Evolutionary conservation across 2,113 vertebrate species (phyloP).

Genomic region (Lamprologus callipterus): DNA sequence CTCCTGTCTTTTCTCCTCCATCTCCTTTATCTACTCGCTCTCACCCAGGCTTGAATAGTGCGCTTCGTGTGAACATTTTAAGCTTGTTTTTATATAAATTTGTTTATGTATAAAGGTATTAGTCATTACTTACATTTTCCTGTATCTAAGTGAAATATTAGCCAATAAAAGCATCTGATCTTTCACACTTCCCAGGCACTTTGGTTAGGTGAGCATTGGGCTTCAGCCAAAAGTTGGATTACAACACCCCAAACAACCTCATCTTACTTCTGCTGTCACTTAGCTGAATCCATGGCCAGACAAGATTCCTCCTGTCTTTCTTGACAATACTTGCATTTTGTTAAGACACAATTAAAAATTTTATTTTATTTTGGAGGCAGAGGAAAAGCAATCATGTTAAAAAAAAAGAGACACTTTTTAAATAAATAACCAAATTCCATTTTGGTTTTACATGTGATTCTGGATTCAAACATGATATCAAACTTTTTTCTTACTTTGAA

Average conservation of each 20-base stretch:
- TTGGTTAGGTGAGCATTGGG: constrained; percentile 71
- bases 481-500: neutral
- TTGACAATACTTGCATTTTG: neutral
- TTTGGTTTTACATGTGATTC: neutral
- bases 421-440: neutral
- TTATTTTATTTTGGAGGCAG: neutral
- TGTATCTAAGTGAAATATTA: constrained; percentile 56
- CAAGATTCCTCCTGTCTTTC: neutral
- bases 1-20: neutral
- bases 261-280: neutral
- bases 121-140: neutral
- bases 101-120: neutral
- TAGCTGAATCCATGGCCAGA: neutral
- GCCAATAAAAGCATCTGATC: constrained; percentile 72
- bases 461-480: neutral
- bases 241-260: neutral
- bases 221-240: constrained; percentile 23
- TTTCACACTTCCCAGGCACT: constrained; percentile 62
- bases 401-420: neutral
- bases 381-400: neutral
- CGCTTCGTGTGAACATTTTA: neutral
- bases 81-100: neutral
- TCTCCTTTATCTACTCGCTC: neutral
- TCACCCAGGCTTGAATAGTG: neutral
- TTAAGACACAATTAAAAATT: accelerated